Percentiles rank a stretch among this genome's conserved stretches.
Conservation (phyloP, 2,797 vertebrate genomes). For the Hypotaenidia philippensis region DNA sequence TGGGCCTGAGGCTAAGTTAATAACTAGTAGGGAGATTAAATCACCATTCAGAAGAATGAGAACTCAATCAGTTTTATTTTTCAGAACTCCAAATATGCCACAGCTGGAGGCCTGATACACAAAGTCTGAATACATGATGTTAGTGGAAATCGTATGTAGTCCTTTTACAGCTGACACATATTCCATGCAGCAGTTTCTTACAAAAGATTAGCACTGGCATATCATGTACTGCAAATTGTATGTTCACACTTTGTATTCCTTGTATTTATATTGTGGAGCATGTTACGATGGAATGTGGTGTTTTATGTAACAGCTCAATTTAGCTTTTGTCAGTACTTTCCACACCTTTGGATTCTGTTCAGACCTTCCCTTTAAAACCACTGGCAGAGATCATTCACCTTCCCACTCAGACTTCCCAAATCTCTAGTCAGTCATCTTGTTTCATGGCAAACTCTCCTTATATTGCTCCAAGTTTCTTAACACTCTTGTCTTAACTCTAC, state of each 20-base stretch:
- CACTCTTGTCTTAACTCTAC: not conserved
- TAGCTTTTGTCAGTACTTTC: not conserved
- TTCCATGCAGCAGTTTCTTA: not conserved
- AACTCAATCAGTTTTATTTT: not conserved
- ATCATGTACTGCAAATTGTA: not conserved
- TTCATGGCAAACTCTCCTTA: not conserved
- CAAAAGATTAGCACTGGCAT: not conserved
- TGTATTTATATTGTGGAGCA: not conserved
- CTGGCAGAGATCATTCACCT: not conserved
- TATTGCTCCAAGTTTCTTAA: not conserved
- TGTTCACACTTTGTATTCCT: not conserved
- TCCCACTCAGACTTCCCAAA: not conserved
- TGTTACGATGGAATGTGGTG: not conserved
- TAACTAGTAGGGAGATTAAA: not conserved
- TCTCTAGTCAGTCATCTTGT: not conserved
- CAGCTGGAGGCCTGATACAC: not conserved
- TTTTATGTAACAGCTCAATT: not conserved
- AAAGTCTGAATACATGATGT: not conserved
- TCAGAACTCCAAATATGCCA: not conserved
- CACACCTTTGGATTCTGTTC: not conserved
- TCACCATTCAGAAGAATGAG: not conserved
- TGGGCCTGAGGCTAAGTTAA: not conserved
- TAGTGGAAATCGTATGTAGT: not conserved
- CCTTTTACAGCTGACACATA: not conserved
- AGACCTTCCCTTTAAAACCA: not conserved